Evolutionary conservation across 2,797 vertebrate species (phyloP).

Genomic region (Protosalanx chinensis): DNA sequence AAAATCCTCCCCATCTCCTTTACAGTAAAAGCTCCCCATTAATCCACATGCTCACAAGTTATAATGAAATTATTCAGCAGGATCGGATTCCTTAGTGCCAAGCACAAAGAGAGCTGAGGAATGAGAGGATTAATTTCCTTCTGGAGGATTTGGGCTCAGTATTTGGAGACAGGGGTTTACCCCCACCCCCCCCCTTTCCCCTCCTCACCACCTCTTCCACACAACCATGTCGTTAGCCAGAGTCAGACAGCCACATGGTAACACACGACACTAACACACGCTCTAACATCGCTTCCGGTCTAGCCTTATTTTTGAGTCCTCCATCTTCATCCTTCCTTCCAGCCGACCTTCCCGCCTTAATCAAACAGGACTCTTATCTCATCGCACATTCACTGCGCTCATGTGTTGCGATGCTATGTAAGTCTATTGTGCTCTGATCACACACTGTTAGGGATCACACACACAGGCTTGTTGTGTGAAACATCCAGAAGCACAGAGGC

Average conservation of each 20-base stretch:
- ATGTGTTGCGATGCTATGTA: conserved; percentile 1
- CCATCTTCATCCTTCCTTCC: background rate
- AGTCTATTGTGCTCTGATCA: conserved; percentile 13
- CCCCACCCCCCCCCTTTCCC: background rate
- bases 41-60: conserved; percentile 61
- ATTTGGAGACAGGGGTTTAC: conserved; percentile 59
- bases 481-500: background rate
- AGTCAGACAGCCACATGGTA: conserved; percentile 1
- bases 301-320: no score
- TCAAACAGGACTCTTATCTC: conserved; percentile 14
- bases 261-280: background rate
- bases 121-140: conserved; percentile 64
- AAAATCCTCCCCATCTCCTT: conserved; percentile 30
- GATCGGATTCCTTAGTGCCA: conserved; percentile 57
- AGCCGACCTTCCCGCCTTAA: background rate
- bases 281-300: background rate
- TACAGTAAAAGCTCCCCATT: conserved; percentile 54
- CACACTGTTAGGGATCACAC: background rate
- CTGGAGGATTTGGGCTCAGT: conserved; percentile 52
- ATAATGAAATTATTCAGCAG: conserved; percentile 65
- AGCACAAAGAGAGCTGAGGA: conserved; percentile 53
- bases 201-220: background rate
- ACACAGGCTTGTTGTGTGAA: background rate
- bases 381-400: conserved; percentile 1
- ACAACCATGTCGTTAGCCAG: background rate